Conservation (phyloP, 2,113 vertebrate species). For the Halichoerus grypus region DNA sequence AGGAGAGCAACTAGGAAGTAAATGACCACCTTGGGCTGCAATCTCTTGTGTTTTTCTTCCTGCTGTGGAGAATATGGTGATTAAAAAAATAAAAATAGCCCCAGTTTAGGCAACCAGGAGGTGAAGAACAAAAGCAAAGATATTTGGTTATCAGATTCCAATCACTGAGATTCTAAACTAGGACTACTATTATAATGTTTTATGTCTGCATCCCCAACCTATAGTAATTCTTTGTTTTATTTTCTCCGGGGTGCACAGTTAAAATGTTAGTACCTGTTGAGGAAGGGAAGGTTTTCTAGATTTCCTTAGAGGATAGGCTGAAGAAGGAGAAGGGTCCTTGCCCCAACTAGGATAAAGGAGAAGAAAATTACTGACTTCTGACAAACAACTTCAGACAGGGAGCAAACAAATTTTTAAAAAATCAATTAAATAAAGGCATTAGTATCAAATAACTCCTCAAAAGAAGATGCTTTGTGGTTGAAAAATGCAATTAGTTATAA, state of each 20-base stretch:
- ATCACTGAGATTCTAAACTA: neutral
- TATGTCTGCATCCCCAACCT: neutral
- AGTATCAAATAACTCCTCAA: neutral
- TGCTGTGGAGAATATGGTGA: neutral
- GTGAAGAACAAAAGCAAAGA: slow-evolving; percentile 26
- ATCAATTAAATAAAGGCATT: neutral
- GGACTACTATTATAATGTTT: neutral
- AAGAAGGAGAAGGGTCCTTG: neutral
- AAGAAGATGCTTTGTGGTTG: neutral
- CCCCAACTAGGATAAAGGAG: neutral
- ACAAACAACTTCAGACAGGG: neutral
- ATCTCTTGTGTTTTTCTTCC: slow-evolving; percentile 47
- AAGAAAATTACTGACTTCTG: neutral
- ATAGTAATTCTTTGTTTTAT: neutral
- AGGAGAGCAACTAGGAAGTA: slow-evolving; percentile 48
- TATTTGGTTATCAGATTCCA: neutral
- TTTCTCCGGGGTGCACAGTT: neutral
- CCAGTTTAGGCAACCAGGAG: neutral
- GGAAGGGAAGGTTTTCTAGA: neutral
- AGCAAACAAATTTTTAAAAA: neutral
- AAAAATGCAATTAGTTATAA: neutral
- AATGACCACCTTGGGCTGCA: neutral
- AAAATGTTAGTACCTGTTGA: neutral
- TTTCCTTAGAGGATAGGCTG: slow-evolving; percentile 10
- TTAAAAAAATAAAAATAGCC: slow-evolving; percentile 46